Conservation (phyloP, 2,113 vertebrate genomes). For the Tenebrosternarchus preto region DNA sequence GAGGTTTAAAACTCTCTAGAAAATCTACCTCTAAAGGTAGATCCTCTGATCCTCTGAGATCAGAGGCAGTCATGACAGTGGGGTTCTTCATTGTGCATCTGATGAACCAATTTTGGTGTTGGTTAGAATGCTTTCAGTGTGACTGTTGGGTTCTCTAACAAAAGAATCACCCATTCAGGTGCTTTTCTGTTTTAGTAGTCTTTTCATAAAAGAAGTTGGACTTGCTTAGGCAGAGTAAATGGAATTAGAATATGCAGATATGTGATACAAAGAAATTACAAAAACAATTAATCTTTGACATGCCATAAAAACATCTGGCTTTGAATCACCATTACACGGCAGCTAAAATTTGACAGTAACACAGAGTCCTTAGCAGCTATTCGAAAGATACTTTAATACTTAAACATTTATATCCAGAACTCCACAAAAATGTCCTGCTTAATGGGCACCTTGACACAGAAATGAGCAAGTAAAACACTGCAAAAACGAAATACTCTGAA, state of each 20-base stretch:
- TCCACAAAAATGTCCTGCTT: background rate
- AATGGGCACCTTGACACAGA: background rate
- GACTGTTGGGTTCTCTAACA: too few species aligned
- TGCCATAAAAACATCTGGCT: slow-evolving; percentile 17
- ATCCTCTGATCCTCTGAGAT: too few species aligned
- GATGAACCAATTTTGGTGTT: background rate
- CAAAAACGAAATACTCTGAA: background rate
- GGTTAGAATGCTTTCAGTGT: background rate
- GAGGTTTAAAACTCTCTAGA: too few species aligned
- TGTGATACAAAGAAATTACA: background rate
- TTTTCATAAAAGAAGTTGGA: too few species aligned
- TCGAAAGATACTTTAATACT: background rate
- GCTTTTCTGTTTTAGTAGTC: too few species aligned
- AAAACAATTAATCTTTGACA: background rate
- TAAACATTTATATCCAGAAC: background rate
- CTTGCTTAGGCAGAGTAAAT: too few species aligned
- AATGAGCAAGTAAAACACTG: background rate
- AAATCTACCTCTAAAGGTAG: slow-evolving; percentile 34
- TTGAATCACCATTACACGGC: background rate
- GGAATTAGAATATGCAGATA: too few species aligned
- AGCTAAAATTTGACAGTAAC: background rate
- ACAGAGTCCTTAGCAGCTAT: too few species aligned
- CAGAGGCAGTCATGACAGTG: slow-evolving; percentile 27
- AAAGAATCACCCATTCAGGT: too few species aligned
- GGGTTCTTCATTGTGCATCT: background rate